phyloP scores from a whole-genome alignment of 2,113 vertebrate genomes.

The Ochotona princeps region DNA sequence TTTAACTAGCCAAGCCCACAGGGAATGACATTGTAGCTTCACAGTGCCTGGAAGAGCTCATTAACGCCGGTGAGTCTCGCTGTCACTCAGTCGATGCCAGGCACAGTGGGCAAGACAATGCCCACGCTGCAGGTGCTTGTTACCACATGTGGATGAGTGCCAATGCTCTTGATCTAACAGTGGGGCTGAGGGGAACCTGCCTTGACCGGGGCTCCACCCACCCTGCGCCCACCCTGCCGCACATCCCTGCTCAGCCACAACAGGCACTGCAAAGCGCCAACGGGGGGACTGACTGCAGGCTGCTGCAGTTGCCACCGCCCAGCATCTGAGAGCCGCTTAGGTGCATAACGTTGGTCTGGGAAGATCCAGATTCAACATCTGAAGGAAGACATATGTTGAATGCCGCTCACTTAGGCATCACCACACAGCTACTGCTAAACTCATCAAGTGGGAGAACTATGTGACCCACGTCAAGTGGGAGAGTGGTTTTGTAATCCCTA shows the following conservation, averaged over 20 bases:
- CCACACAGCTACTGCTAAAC: not conserved
- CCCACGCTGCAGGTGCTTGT: not conserved
- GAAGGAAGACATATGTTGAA: no score
- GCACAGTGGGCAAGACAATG: not conserved
- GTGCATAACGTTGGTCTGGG: not conserved
- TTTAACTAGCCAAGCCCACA: conserved; percentile 6
- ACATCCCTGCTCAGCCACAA: not conserved
- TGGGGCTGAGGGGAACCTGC: not conserved
- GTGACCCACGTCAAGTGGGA: not conserved
- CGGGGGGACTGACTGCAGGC: not conserved
- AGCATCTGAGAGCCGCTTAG: not conserved
- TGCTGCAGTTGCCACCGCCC: not conserved
- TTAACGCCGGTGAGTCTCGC: not conserved
- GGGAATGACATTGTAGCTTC: conserved; percentile 9
- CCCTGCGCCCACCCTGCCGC: no score
- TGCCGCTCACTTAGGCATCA: not conserved
- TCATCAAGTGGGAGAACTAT: no score
- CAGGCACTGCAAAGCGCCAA: no score
- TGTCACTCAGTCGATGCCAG: not conserved
- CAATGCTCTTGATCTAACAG: not conserved
- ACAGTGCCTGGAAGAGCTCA: not conserved
- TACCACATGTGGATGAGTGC: not conserved
- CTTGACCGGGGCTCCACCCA: not conserved
- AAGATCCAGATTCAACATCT: no score
- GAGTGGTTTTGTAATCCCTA: not conserved